Conservation (phyloP, 2,113 vertebrate genomes). For the Rutilus rutilus region DNA sequence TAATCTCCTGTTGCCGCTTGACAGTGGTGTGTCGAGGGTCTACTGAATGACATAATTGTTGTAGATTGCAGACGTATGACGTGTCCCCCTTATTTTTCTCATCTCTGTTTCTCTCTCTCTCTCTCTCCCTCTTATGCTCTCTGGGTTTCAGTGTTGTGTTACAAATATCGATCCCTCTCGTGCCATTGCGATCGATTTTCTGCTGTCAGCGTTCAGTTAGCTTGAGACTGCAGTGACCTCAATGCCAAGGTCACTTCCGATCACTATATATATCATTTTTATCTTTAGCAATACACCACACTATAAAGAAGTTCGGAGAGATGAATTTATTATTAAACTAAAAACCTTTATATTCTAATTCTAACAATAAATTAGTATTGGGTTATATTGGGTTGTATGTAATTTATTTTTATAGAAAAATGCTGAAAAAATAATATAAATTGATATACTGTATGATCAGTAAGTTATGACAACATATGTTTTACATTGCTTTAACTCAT, state of each 20-base stretch:
- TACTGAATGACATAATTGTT: not conserved
- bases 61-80: not conserved
- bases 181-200: constrained; percentile 77
- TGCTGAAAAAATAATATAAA: too few species aligned
- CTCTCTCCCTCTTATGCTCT: not conserved
- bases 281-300: not conserved
- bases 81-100: constrained; percentile 30
- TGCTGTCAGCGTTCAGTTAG: constrained; percentile 61
- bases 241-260: constrained; percentile 75
- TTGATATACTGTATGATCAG: too few species aligned
- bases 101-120: constrained; percentile 21
- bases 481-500: too few species aligned
- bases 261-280: not conserved
- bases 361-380: too few species aligned
- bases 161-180: constrained; percentile 69
- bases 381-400: not conserved
- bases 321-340: not conserved
- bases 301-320: not conserved
- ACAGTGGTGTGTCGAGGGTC: not conserved
- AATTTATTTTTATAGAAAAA: not conserved
- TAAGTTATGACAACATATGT: too few species aligned
- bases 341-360: too few species aligned
- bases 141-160: constrained; percentile 70
- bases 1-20: not conserved
- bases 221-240: constrained; percentile 75